Evolutionary conservation across 2,113 vertebrate genomes (phyloP), one percentile per base, ranked within the genome.

Genomic region (Gopherus evgoodei): DNA sequence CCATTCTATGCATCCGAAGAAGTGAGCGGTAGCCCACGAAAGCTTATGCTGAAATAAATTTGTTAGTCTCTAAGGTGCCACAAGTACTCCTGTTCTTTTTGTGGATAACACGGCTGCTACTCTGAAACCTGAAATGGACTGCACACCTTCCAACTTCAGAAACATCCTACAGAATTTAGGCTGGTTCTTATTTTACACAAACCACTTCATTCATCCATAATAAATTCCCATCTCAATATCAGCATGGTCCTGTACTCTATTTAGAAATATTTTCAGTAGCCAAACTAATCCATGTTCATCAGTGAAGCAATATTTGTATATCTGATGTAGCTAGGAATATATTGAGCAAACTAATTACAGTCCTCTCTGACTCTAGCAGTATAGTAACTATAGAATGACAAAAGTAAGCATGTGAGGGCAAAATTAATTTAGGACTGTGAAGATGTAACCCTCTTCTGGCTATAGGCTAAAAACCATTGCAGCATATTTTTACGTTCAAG

Each of bases 381-480:
- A 22, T 8, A 54, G 42, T 6, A n/a, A 44, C 80, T 78, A 92
- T 87, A 90, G 24, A 47, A 69, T 90, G 90, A 88, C n/a, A 94
- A 91, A 75, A 81, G 91, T 87, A 95, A 42, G 42, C 54, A 31
- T 21, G 88, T 81, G 35, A 81, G 50, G 50, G 53, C 21, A 94
- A 97, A 98, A 96, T 88, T 59, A 87, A 89, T 92, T 96, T 94
- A 93, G 65, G 59, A 83, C 88, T 91, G 81, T 94, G 89, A 80
- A 96, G 76, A 47, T 78, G 80, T 91, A 94, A 95, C 52, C n/a
- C 91, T 4, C 56, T 94, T 96, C 52, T 94, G 83, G 72, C 85
- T 94, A 88, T 16, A 47, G 89, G 91, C 91, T 88, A 91, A 93
- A 93, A 2, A 83, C 17, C 27, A 0, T 78, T 76, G 27, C 42